Percentiles rank a stretch among this genome's conserved stretches.
Evolutionary conservation across 2,113 vertebrate species (phyloP).

Genomic region (Colius striatus): DNA sequence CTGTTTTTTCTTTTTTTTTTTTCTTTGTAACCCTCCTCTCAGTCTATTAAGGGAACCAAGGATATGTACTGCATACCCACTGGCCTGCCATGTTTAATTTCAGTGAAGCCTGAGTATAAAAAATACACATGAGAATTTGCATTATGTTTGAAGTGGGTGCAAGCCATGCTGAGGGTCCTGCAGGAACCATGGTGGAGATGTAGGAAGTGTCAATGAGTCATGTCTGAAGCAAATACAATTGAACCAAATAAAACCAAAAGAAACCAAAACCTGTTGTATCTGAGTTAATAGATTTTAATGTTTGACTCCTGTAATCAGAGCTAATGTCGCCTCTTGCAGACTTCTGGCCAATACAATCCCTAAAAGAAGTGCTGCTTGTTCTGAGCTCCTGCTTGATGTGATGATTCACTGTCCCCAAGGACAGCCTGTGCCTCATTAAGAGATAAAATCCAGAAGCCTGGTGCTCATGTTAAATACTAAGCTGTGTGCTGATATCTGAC

Average conservation of each 20-base stretch:
- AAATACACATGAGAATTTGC: constrained; percentile 41
- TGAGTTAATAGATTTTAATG: not conserved
- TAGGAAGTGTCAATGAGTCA: constrained; percentile 55
- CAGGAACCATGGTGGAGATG: constrained; percentile 21
- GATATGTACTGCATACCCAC: constrained; percentile 17
- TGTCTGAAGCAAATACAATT: constrained; percentile 40
- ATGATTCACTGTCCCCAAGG: not conserved
- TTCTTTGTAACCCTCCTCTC: not conserved
- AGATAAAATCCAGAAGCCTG: constrained; percentile 30
- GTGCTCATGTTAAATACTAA: not conserved
- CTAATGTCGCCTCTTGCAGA: not conserved
- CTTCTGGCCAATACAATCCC: not conserved
- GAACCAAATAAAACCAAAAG: constrained; percentile 30
- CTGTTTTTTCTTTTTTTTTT: not conserved
- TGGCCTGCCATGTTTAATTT: constrained; percentile 16
- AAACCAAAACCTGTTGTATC: not conserved
- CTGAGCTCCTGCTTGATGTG: fast-evolving
- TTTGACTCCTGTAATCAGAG: constrained; percentile 41
- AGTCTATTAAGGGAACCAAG: constrained; percentile 18
- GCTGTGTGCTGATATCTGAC: not conserved
- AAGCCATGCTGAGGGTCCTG: constrained; percentile 27
- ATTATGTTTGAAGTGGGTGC: constrained; percentile 62
- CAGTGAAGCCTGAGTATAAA: constrained; percentile 52
- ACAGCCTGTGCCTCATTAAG: constrained; percentile 31
- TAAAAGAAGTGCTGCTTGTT: not conserved